phyloP scores from a whole-genome alignment of 2,888 invertebrate genomes.

The Sabatieria punctata region DNA sequence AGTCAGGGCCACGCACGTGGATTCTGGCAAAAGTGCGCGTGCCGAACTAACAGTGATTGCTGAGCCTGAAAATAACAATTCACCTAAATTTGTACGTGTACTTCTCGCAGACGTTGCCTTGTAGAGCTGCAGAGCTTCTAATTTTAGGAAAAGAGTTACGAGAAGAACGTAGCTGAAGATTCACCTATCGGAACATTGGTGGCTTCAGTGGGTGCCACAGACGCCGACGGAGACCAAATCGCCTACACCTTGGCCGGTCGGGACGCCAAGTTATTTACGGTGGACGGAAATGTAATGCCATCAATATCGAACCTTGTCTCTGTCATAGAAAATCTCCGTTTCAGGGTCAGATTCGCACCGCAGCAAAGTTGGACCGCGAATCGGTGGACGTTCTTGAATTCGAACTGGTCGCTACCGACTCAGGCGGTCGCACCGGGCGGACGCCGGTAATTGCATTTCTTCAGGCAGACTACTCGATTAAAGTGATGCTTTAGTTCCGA shows the following conservation, averaged over 20 bases:
- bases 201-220: not conserved
- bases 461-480: too few relatives aligned
- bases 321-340: not conserved
- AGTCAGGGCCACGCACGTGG: not conserved
- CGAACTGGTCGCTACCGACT: not conserved
- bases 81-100: not conserved
- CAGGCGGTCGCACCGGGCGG: not conserved
- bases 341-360: conserved; percentile 57
- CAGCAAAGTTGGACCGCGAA: conserved; percentile 69
- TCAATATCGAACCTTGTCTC: too few relatives aligned
- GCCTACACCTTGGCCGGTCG: not conserved
- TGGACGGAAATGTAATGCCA: not conserved
- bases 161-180: not conserved
- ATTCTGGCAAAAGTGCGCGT: not conserved
- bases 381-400: conserved; percentile 40
- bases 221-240: not conserved
- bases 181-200: not conserved
- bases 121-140: too few relatives aligned
- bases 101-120: too few relatives aligned
- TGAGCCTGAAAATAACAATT: not conserved
- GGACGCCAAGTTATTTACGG: not conserved
- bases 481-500: too few relatives aligned
- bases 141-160: too few relatives aligned
- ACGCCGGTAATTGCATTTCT: not conserved
- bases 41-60: not conserved